phyloP scores from a whole-genome alignment of 2,888 invertebrate species.

The Drosophila quasianomalipes region DNA sequence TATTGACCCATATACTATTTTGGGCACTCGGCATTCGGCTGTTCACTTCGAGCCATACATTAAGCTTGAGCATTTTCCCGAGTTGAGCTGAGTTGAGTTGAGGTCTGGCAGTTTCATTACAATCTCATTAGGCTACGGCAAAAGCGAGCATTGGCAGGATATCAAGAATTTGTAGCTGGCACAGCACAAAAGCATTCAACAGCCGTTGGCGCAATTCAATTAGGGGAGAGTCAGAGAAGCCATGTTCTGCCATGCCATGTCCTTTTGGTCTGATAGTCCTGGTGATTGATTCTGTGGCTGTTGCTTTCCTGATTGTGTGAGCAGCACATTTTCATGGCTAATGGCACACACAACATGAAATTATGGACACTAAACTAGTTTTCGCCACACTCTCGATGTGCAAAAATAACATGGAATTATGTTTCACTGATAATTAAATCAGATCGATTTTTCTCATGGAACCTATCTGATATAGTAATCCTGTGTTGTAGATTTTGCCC shows the following conservation, averaged over 20 bases:
- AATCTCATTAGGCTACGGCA: slow-evolving; percentile 50
- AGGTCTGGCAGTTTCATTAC: slow-evolving; percentile 30
- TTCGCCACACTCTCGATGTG: background rate
- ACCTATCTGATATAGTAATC: too few relatives aligned
- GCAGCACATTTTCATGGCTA: slow-evolving; percentile 37
- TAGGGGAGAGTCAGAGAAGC: slow-evolving; percentile 45
- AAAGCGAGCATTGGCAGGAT: slow-evolving; percentile 22
- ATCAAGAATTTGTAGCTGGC: slow-evolving; percentile 58
- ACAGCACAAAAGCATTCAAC: slow-evolving; percentile 53
- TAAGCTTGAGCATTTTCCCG: background rate
- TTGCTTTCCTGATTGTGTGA: slow-evolving; percentile 2
- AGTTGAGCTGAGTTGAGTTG: background rate
- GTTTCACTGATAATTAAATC: too few relatives aligned
- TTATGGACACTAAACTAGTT: slow-evolving; percentile 39
- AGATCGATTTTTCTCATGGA: too few relatives aligned
- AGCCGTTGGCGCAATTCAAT: slow-evolving; percentile 65
- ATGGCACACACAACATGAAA: slow-evolving; percentile 57
- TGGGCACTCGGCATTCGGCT: background rate
- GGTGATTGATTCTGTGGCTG: background rate
- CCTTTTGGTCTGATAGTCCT: slow-evolving; percentile 6
- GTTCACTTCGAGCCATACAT: background rate
- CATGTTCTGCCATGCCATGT: slow-evolving; percentile 14
- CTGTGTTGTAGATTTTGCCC: too few relatives aligned
- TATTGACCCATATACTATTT: background rate
- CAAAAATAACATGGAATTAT: background rate